Base-by-base conservation (phyloP, 1,140 invertebrate species). In the Steinernema khuongi region DNA sequence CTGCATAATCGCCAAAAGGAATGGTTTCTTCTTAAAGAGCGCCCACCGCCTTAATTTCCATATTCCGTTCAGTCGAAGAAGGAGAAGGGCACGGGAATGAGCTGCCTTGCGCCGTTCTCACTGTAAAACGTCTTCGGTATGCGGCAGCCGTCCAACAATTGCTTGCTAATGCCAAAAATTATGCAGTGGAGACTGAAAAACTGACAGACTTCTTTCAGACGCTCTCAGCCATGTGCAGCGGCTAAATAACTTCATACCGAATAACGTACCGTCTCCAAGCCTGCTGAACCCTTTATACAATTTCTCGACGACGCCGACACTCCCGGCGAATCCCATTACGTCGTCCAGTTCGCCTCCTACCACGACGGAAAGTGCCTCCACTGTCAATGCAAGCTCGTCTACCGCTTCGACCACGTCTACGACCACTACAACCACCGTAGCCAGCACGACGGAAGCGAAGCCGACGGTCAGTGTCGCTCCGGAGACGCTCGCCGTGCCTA, bases 241-340 rank as follows among this genome's bases (percentile, higher is more conserved):
- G 19, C 50, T 60, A 17, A 60, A 60, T 22, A 60, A 60, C 50
- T 60, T 60, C 22, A 60, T 60, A 14, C 50, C 50, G 50, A 60
- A 60, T 26, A 60, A 60, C 50, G 26, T 60, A 26, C 50, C 50
- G 50, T 60, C 50, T 14, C 50, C 50, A 26, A 60, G 50, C 19
- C 50, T 60, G 4, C 50, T 60, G 22, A 60, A 60, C 22, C 50
- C 50, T 60, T 22, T 60, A 22, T 22, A n/a, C 50, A 60, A 7
- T 2, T 60, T 60, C 50, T 4, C 11, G 14, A 60, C 50, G 19
- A 60, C 50, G 4, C 50, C 50, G 50, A 14, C 50, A 22, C 7
- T 60, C 11, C 7, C 50, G 7, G 4, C 50, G 2, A 60, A 60
- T 22, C 50, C 50, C 14, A 60, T 60, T 22, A 26, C 22, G 14